Conservation (phyloP, 2,888 invertebrate genomes). For the Colostygia pectinataria region DNA sequence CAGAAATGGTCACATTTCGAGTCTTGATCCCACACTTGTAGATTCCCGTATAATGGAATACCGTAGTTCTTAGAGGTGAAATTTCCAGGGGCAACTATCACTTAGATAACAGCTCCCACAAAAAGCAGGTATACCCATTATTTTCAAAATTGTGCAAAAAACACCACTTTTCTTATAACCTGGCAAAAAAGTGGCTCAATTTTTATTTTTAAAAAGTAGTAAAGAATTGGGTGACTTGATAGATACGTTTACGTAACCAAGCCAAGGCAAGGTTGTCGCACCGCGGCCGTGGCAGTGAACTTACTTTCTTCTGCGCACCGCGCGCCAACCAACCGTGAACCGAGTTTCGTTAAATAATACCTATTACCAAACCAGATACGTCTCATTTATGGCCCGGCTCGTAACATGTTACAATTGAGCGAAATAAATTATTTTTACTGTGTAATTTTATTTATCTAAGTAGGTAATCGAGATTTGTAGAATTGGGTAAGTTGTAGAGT, state of each 20-base stretch:
- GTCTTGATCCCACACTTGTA: no score
- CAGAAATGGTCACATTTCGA: no score
- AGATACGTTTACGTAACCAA: conserved; percentile 49
- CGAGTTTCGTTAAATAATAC: conserved; percentile 49
- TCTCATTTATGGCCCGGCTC: conserved; percentile 28
- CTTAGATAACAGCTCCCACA: no score
- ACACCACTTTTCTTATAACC: no score
- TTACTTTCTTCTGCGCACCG: conserved; percentile 71
- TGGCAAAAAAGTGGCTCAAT: no score
- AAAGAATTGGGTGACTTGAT: conserved; percentile 45
- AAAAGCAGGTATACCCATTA: no score
- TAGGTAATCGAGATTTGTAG: conserved; percentile 17
- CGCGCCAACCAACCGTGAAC: conserved; percentile 65
- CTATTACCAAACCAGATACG: conserved; percentile 41
- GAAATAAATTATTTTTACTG: conserved; percentile 18
- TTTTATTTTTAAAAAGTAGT: no score
- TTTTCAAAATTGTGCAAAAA: no score
- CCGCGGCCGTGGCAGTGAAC: conserved; percentile 80
- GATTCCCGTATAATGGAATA: no score
- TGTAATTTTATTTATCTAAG: conserved; percentile 18
- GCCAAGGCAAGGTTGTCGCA: conserved; percentile 71
- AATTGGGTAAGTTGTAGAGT: conserved; percentile 4
- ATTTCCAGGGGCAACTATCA: no score
- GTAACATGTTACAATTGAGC: conserved; percentile 15
- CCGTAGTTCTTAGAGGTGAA: no score